Percentiles rank a stretch among this genome's conserved stretches.
Evolutionary conservation across 53 echinoderm and acorn worm genomes (phyloP).

Genomic region (Antedon mediterranea): DNA sequence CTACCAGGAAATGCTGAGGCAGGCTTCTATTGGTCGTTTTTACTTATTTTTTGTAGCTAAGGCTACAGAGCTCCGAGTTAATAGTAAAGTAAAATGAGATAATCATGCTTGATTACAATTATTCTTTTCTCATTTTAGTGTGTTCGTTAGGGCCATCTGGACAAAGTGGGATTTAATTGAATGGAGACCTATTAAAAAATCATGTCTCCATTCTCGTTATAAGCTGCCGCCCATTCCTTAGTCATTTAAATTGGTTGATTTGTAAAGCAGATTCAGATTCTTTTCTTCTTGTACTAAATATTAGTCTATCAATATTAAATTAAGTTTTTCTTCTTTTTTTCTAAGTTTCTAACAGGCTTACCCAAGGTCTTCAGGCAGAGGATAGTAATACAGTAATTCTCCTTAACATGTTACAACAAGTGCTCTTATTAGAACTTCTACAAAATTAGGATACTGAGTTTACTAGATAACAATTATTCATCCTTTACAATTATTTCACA

Average conservation of each 20-base stretch:
- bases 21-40: too few relatives aligned
- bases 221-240: background rate
- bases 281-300: background rate
- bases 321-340: background rate
- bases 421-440: background rate
- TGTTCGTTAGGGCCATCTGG: too few relatives aligned
- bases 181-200: background rate
- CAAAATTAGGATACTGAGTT: background rate
- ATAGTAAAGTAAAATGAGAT: too few relatives aligned
- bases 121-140: too few relatives aligned
- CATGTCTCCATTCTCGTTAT: too few relatives aligned
- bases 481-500: background rate
- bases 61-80: too few relatives aligned
- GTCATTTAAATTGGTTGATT: background rate
- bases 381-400: background rate
- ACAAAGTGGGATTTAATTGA: too few relatives aligned
- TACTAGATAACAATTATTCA: background rate
- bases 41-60: too few relatives aligned
- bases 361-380: background rate
- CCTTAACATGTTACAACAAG: background rate
- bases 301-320: background rate
- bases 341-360: background rate
- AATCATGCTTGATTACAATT: too few relatives aligned
- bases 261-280: background rate
- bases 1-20: too few relatives aligned